phyloP scores from a whole-genome alignment of 2,888 invertebrate genomes.

The Fragum whitleyi region DNA sequence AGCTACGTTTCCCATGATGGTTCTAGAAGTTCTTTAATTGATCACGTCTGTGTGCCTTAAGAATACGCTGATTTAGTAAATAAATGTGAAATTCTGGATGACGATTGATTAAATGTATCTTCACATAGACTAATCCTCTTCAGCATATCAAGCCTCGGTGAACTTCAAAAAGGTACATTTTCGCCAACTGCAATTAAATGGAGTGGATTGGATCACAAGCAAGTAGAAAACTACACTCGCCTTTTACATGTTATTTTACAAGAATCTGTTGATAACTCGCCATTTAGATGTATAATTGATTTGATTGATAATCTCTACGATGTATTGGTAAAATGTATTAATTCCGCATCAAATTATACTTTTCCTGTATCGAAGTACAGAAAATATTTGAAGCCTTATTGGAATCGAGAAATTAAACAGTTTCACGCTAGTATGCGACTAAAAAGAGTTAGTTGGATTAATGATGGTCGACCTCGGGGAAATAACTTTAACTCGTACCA shows the following conservation, averaged over 20 bases:
- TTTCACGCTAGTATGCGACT: background rate
- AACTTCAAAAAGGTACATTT: background rate
- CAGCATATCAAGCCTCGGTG: background rate
- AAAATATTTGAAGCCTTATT: background rate
- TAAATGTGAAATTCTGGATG: slow-evolving; percentile 9
- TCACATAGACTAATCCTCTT: background rate
- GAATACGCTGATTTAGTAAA: background rate
- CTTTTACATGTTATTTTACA: background rate
- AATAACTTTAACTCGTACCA: background rate
- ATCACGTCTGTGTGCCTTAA: background rate
- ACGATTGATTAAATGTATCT: slow-evolving; percentile 13
- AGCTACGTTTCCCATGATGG: slow-evolving; percentile 13
- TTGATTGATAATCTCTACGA: background rate
- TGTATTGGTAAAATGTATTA: background rate
- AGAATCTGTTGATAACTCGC: background rate
- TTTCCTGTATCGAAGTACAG: background rate
- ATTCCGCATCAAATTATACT: background rate
- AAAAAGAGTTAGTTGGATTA: background rate
- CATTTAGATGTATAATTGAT: background rate
- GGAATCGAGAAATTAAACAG: background rate
- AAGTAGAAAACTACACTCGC: background rate
- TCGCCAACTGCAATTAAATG: background rate
- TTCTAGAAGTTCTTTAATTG: background rate
- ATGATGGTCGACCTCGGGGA: background rate
- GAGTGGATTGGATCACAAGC: background rate